These are phyloP conservation scores for Leptobrachium ailaonicum DNA, from an alignment of 2,113 vertebrate genomes.

Conservation along the genomic window DNA sequence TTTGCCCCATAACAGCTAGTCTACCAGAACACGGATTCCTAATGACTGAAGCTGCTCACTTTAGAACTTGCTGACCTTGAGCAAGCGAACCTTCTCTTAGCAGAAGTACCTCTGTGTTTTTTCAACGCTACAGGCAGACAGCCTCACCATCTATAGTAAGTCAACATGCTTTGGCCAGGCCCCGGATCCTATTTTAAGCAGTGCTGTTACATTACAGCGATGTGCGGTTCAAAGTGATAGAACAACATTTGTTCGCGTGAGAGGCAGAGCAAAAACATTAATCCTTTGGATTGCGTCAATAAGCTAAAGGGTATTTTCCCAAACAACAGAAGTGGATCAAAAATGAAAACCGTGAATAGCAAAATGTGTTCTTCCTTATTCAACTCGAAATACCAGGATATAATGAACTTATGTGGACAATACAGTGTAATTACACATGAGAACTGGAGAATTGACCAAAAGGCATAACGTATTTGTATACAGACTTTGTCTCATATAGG, in stretches of 20 bases:
- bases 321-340: not conserved
- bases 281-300: not conserved
- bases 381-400: not conserved
- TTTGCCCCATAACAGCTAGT: not conserved
- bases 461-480: too few relatives aligned
- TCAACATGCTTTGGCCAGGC: slow-evolving; percentile 79
- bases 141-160: slow-evolving; percentile 98
- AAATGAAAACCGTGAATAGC: not conserved
- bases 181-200: slow-evolving; percentile 87
- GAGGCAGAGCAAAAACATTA: slow-evolving; percentile 12
- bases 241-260: slow-evolving; percentile 63
- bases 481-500: too few relatives aligned
- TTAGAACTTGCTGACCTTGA: slow-evolving; percentile 89
- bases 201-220: slow-evolving; percentile 71
- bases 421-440: too few relatives aligned
- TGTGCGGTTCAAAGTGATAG: slow-evolving; percentile 68
- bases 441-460: too few relatives aligned
- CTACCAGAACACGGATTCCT: not conserved
- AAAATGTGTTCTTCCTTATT: not conserved
- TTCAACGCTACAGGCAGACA: slow-evolving; percentile 79
- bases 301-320: not conserved
- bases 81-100: slow-evolving; percentile 75
- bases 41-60: slow-evolving; percentile 73
- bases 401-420: too few relatives aligned
- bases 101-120: slow-evolving; percentile 82